These are phyloP conservation scores for Uria lomvia DNA, from an alignment of 2,113 vertebrate genomes.

Conservation along the genomic window DNA sequence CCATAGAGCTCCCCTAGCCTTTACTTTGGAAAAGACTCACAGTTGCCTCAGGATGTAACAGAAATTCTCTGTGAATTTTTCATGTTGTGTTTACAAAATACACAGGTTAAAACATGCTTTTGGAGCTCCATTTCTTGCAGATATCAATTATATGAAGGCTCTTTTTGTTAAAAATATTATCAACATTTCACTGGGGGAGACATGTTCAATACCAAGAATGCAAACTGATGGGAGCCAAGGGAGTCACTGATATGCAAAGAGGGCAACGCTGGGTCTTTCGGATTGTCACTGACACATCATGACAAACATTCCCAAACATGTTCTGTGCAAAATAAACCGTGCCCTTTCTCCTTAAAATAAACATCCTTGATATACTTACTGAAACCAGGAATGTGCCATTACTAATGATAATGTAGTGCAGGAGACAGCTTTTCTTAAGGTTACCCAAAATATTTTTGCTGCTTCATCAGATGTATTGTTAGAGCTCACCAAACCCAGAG, in stretches of 20 bases:
- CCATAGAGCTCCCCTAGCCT: neutral
- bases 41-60: slow-evolving; percentile 58
- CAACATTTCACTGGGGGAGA: neutral
- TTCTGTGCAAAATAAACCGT: slow-evolving; percentile 53
- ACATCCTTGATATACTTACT: slow-evolving; percentile 45
- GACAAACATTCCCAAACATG: slow-evolving; percentile 49
- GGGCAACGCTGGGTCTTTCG: neutral
- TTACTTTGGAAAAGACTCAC: slow-evolving; percentile 27
- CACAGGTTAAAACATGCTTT: slow-evolving; percentile 61
- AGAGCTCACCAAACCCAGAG: slow-evolving; percentile 29
- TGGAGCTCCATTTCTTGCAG: slow-evolving; percentile 26
- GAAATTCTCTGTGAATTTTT: slow-evolving; percentile 64
- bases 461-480: slow-evolving; percentile 48
- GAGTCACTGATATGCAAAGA: neutral
- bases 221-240: slow-evolving; percentile 13
- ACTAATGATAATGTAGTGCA: slow-evolving; percentile 56
- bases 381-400: slow-evolving; percentile 61
- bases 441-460: slow-evolving; percentile 51
- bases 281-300: slow-evolving; percentile 57
- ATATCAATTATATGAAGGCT: slow-evolving; percentile 17
- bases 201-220: neutral
- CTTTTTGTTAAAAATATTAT: slow-evolving; percentile 46
- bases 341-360: slow-evolving; percentile 63
- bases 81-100: slow-evolving; percentile 67
- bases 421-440: slow-evolving; percentile 46